Evolutionary conservation across 2,113 vertebrate species (phyloP).

Genomic region (Pampusana beccarii): DNA sequence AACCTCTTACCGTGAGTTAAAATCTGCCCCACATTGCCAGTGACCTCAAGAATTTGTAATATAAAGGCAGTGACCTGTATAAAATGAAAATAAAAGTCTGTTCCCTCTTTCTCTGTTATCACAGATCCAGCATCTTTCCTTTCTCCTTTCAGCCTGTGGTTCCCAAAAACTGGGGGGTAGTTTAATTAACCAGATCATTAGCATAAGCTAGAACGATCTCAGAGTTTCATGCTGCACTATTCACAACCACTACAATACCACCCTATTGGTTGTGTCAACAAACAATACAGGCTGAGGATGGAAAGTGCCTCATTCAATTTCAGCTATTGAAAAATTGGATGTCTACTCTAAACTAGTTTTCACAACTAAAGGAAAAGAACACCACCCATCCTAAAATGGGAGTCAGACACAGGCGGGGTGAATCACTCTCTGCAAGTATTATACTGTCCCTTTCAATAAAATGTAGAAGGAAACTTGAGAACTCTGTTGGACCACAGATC

Average conservation of each 20-base stretch:
- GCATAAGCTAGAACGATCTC: neutral
- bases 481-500: neutral
- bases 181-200: neutral
- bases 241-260: neutral
- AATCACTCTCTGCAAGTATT: neutral
- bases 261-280: neutral
- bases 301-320: neutral
- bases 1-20: neutral
- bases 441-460: neutral
- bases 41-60: neutral
- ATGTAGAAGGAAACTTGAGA: neutral
- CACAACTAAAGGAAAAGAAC: neutral
- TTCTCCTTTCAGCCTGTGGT: neutral
- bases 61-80: neutral
- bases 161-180: neutral
- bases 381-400: neutral
- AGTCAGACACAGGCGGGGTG: neutral
- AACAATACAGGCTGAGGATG: neutral
- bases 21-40: neutral
- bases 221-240: neutral
- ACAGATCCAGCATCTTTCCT: neutral
- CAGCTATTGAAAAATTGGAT: neutral
- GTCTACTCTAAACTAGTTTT: neutral
- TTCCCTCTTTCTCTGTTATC: neutral
- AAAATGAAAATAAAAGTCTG: neutral